Base-by-base conservation (phyloP, 2,797 vertebrate species). In the Melanotaenia trifasciata region DNA sequence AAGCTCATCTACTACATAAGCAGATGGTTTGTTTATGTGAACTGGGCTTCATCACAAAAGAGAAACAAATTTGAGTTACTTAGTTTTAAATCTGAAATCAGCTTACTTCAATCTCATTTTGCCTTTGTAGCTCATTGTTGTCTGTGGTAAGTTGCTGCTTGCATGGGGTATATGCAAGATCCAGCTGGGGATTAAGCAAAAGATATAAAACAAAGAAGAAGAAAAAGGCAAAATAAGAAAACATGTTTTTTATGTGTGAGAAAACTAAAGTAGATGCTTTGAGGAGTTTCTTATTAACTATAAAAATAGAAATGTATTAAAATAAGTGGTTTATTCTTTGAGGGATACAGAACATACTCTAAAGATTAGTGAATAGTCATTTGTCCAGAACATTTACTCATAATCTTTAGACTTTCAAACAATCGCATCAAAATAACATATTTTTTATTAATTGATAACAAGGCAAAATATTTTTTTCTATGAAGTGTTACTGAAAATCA, bases 31-130 rank as follows among this genome's bases (percentile, higher is more conserved):
- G 84, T 93, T 92, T 87, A 92, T 84, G 73, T 67, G n/a, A 82
- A 81, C 88, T 33, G 58, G 22, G 40, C 43, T 53, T 69, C 73
- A 56, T 78, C 47, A 69, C 38, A 70, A 82, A 75, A 57, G 54
- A 86, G 79, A 89, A 89, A 81, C 78, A 93, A 85, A 89, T 88
- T 76, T 84, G 71, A 90, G 78, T 91, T 90, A 86, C 71, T 80
- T 76, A 84, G 81, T 92, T 90, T 22, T 93, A 90, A 94, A 92
- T 80, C 90, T 90, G 57, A 93, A 93, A 93, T 94, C 92, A 91
- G 93, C 92, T 94, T 94, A 94, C 74, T 76, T 74, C 89, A 87
- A 91, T 94, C 90, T 92, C 89, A 89, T 92, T 92, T 88, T 76
- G 86, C 84, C 84, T 91, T 89, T 75, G 78, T 79, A 78, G 74